Evolutionary conservation across 2,888 invertebrate species (phyloP).

Genomic region (Hydropsyche betteni): DNA sequence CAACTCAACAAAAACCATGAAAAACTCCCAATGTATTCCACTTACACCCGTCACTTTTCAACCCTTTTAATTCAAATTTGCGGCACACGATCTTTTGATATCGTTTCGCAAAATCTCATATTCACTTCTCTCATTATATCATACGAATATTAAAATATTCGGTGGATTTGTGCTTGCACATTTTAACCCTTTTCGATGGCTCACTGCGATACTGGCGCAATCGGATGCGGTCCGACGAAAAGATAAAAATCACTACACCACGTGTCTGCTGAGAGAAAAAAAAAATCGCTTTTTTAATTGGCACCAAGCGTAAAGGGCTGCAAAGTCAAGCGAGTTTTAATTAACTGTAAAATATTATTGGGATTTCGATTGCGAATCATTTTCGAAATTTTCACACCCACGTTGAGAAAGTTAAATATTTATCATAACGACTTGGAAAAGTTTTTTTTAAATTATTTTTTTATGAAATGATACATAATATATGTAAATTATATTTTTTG

Average conservation of each 20-base stretch:
- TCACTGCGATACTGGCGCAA: neutral
- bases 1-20: no score
- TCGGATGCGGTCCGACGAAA: constrained; percentile 11
- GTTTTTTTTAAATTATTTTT: no score
- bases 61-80: no score
- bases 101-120: neutral
- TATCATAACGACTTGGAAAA: no score
- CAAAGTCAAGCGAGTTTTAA: constrained; percentile 13
- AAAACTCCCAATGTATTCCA: no score
- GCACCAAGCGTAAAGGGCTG: neutral
- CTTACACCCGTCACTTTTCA: no score
- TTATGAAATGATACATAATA: no score
- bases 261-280: constrained; percentile 27
- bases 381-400: no score
- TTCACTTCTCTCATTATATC: constrained; percentile 11
- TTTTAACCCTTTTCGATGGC: constrained; percentile 24
- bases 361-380: no score
- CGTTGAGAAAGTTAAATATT: no score
- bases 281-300: constrained; percentile 19
- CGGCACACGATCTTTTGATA: constrained; percentile 23
- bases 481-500: no score
- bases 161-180: no score
- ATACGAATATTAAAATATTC: neutral
- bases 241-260: constrained; percentile 35
- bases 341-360: neutral